Base-by-base conservation (phyloP, 2,888 invertebrate genomes). In the Pteria penguin region DNA sequence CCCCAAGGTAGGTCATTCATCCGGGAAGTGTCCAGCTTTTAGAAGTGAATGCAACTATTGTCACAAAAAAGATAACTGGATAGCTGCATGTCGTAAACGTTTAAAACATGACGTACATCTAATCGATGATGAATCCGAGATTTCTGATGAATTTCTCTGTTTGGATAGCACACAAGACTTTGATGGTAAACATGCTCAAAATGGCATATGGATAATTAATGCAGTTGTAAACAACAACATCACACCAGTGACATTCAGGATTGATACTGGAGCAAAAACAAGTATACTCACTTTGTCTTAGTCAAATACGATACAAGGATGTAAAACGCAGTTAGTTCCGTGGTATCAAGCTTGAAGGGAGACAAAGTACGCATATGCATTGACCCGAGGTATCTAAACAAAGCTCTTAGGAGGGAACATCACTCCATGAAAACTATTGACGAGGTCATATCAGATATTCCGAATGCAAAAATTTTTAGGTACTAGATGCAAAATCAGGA, bases 401-500 rank as follows among this genome's bases (percentile, higher is more conserved):
- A 71, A 0, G 63, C 78, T 2, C 78, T 82, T 27, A 22, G 65
- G 2, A 33, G 82, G 55, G 76, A 78, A 52, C 77, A 82, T 33
- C 76, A 74, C 52, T 76, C 74, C 60, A 74, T 72, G 75, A 75
- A 60, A n/a, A 80, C 82, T 31, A 27, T 82, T 1, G 78, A 63
- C 29, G 72, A 72, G n/a, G 65, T 72, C 2, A 65, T 57, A 24
- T 31, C 52, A 33, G 32, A 54, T 11, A 18, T 72, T 14, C n/a
- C 11, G 24, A 57, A 24, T 31, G 72, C 72, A 26, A 72, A 55
- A 63, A 31, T 72, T n/a, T 63, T 72, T 32, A 71, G 62, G 29
- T 57, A 11, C 45, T 72, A 22, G 76, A 72, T 22, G 76, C 67
- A 2, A 29, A 52, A 11, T 65, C 62, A 26, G 72, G 61, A 45